Evolutionary conservation across 2,888 invertebrate genomes (phyloP), one percentile per base, ranked within the genome.

Genomic region (Heliconius cydno): DNA sequence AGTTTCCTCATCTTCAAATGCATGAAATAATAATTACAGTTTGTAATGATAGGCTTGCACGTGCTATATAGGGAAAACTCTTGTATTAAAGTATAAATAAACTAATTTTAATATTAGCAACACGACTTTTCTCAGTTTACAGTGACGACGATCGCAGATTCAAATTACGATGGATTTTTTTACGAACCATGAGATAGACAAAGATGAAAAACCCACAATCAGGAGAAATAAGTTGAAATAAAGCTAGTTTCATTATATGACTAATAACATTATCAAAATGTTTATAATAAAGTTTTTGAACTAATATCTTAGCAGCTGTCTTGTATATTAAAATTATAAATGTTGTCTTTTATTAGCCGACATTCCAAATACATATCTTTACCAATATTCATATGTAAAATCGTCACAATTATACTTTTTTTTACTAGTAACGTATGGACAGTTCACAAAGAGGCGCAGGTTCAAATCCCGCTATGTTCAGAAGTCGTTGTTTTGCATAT

Each of bases 31-130:
- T 38, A 68, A 68, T 70, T 15, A 70, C 25, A 41, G 25, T 25
- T 4, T n/a, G 25, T 70, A 70, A 25, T 70, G 25, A 38, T 41
- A 70, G 41, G 13, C 25, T 25, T 41, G 41, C 41, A 70, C 70
- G 70, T 70, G 70, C 41, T 70, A 25, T 41, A 70, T 70, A 25
- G 19, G 70, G 70, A 70, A 41, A 70, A 70, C 6, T 70, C 15
- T 25, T 41, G 25, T 1, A 15, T 41, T 70, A 25, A n/a, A 41
- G 41, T 70, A 70, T 41, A 70, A 41, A 41, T 41, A 70, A 70
- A 41, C 70, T 41, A 0, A 70, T 70, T 41, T 70, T 70, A 25
- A 70, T 65, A 65, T 65, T 2, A 1, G 9, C 30, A 30, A 25
- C 30, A 9, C 2, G 66, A 22, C 19, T 67, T 67, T 30, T 30